Conservation (phyloP, 2,888 invertebrate genomes). For the Glaucopsyche alexis region DNA sequence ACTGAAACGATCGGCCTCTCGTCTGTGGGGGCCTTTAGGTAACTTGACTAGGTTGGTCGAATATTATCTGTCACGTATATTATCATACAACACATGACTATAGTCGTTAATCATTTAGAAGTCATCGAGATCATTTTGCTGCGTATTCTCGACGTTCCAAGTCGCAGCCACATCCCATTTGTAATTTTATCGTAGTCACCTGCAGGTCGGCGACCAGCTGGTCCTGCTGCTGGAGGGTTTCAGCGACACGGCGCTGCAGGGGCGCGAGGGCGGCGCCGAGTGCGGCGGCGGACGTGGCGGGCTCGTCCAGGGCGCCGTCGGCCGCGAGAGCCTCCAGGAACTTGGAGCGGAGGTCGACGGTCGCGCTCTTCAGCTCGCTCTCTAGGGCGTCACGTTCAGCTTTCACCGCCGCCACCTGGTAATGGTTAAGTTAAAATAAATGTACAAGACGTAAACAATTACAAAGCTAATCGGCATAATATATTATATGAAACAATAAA, state of each 20-base stretch:
- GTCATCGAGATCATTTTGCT: no score
- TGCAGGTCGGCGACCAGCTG: conserved; percentile 37
- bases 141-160: no score
- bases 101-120: no score
- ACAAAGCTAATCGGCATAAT: no score
- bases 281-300: conserved; percentile 91
- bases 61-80: no score
- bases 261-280: conserved; percentile 87
- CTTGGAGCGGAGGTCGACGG: conserved; percentile 88
- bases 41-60: no score
- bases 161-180: no score
- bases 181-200: not conserved
- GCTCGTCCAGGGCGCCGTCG: conserved; percentile 90
- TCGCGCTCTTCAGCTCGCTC: conserved; percentile 82
- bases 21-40: no score
- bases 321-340: conserved; percentile 91
- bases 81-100: no score
- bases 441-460: no score
- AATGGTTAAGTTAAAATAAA: not conserved
- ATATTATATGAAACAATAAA: no score
- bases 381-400: conserved; percentile 91
- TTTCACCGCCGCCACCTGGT: conserved; percentile 79
- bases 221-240: conserved; percentile 85
- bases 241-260: conserved; percentile 87
- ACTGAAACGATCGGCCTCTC: no score